A percentile compares a stretch with the other conserved stretches of the same genome.
phyloP scores from a whole-genome alignment of 2,888 invertebrate genomes.

The Leptura quadrifasciata region DNA sequence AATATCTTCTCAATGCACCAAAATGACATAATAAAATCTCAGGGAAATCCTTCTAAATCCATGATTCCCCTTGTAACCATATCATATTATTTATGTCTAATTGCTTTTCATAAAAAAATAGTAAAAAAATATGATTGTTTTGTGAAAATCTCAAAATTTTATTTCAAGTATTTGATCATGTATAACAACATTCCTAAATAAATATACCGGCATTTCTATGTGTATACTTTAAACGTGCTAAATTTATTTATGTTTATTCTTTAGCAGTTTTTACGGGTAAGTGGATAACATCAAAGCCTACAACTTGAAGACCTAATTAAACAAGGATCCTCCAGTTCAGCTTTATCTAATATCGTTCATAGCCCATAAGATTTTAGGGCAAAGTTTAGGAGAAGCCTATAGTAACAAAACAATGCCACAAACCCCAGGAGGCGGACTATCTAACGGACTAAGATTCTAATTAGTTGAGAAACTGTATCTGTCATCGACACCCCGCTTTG shows the following conservation, averaged over 20 bases:
- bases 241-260: neutral
- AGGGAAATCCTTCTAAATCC: too few species aligned
- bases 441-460: constrained; percentile 30
- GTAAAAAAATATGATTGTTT: too few species aligned
- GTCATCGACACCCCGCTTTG: constrained; percentile 34
- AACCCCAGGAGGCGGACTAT: constrained; percentile 39
- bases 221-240: too few species aligned
- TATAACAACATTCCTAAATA: too few species aligned
- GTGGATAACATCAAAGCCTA: constrained; percentile 7
- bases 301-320: neutral
- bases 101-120: too few species aligned
- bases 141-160: too few species aligned
- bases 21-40: too few species aligned
- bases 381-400: constrained; percentile 28
- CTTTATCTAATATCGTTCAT: constrained; percentile 36
- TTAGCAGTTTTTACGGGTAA: neutral
- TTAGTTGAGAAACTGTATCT: constrained; percentile 37
- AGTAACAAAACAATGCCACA: constrained; percentile 38
- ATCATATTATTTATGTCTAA: too few species aligned
- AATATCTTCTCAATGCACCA: too few species aligned
- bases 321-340: constrained; percentile 12
- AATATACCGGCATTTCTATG: too few species aligned
- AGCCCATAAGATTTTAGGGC: constrained; percentile 28
- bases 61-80: too few species aligned
- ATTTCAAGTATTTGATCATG: too few species aligned